Evolutionary conservation across 2,888 invertebrate genomes (phyloP), one percentile per base, ranked within the genome.

Genomic region (Xanthia icteritia): DNA sequence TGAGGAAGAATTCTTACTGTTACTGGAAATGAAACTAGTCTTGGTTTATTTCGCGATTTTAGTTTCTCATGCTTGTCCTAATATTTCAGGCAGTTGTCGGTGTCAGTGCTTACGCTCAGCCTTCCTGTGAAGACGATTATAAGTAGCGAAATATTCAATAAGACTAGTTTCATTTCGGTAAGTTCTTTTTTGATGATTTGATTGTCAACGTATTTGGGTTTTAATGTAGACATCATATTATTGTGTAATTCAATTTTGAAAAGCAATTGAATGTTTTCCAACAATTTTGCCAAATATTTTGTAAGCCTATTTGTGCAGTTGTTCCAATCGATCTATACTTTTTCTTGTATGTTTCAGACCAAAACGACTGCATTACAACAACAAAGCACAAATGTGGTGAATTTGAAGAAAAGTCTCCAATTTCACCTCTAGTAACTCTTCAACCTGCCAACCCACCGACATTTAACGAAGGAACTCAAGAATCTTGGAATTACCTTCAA

Each of bases 111-210:
- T 42, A 13, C 13, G 9, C 42, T 27, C 66, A 63, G 39, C 23
- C 13, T 58, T 23, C 60, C 36, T 36, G 74, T 48, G 56, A 72
- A 64, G 56, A 72, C 15, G 27, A 39, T 56, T n/a, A n/a, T 67
- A 39, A 15, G 20, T 67, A n/a, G 69, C 15, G 27, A 73, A 64
- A 63, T 73, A 60, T 70, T 63, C 20, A 27, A 13, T 39, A 68
- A 83, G 85, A 83, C 85, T 82, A 83, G 78, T 77, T 85, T 78
- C 61, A 74, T 85, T 82, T 60, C 23, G 83, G 85, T 83, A 77
- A 84, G 82, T 77, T 48, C 0, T 23, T 54, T 45, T 48, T 51
- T 51, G 17, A 20, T 51, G 2, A 9, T 9, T 23, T 23, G 23
- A 51, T 51, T 51, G 20, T 6, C 20, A 51, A 20, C 17, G 17